Conservation (phyloP, 2,113 vertebrate genomes). For the Prionailurus viverrinus region DNA sequence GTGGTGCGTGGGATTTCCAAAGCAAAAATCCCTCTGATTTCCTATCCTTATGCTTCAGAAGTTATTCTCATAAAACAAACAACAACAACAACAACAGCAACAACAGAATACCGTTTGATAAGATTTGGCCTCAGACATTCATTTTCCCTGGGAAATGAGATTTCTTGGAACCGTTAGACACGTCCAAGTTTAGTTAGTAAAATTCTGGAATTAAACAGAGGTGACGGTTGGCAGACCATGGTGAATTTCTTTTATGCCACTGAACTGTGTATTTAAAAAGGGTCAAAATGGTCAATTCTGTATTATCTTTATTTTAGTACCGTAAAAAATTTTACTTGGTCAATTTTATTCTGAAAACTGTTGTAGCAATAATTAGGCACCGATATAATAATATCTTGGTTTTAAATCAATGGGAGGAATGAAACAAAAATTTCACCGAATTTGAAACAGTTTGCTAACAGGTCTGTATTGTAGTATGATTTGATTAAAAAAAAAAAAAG, state of each 20-base stretch:
- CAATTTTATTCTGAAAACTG: constrained; percentile 3
- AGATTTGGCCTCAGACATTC: neutral
- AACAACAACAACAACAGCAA: too few relatives aligned
- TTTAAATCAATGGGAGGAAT: neutral
- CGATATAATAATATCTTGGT: neutral
- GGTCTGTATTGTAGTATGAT: neutral
- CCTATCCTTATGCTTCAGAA: neutral
- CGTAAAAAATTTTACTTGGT: neutral
- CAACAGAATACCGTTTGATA: neutral
- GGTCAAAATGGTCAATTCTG: neutral
- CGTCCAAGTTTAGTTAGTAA: neutral
- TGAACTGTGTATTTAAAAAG: accelerated
- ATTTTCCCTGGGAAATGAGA: neutral
- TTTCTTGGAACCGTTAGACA: neutral
- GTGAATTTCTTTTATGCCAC: neutral
- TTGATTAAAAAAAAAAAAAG: neutral
- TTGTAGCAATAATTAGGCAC: neutral
- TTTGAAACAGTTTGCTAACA: neutral
- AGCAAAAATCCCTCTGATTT: neutral
- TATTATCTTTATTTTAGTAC: neutral
- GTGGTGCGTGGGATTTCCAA: neutral
- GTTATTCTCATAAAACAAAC: neutral
- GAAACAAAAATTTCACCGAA: neutral
- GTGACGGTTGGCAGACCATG: accelerated
- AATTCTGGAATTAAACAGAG: neutral